Base-by-base conservation (phyloP, 1,140 invertebrate genomes). In the Whitmania pigra region DNA sequence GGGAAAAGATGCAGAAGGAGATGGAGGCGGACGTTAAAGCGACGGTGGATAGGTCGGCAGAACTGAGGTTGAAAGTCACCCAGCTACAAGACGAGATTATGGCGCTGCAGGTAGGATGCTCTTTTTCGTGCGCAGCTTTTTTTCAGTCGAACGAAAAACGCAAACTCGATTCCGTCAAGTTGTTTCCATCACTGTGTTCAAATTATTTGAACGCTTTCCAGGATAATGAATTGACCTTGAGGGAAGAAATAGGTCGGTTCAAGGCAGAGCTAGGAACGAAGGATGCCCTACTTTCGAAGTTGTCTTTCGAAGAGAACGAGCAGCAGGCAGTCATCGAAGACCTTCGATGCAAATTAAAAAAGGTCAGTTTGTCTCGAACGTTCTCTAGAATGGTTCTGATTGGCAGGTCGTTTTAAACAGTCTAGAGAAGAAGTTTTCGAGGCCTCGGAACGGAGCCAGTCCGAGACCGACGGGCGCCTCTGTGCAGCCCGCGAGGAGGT, bases 1-100 rank as follows among this genome's bases (percentile, higher is more conserved):
- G 94, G 78, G 94, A 97, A 79, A 85, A 92, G 74, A 90, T 92
- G n/a, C 94, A 98, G 84, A 89, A 93, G 76, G 95, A 99, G 79
- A 91, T 93, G 78, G 89, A 92, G 77, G 94, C 97, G 82, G 94
- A 98, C 79, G 85, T 93, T 72, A 93, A 96, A 78, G 83, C 94
- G 0, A 93, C 95, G 79, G 91, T 95, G 79, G 86, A 93, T 75
- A 91, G 94, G 83, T 87, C 95, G 74, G 91, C 92, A 66, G 93
- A 97, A 79, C 92, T 94, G 76, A 97, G 95, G 83, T 89, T 93
- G 86, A 94, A 94, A 82, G 77, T 94, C 29, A 92, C 95, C 74
- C 87, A 89, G 3, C 81, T 94, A 49, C 91, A 95, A 80, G 78
- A 80, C 67, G 83, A 85, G 71, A 66, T 82, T 0, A 77, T 76